Evolutionary conservation across 1,140 invertebrate species (phyloP).

Genomic region (Nasonia vitripennis): DNA sequence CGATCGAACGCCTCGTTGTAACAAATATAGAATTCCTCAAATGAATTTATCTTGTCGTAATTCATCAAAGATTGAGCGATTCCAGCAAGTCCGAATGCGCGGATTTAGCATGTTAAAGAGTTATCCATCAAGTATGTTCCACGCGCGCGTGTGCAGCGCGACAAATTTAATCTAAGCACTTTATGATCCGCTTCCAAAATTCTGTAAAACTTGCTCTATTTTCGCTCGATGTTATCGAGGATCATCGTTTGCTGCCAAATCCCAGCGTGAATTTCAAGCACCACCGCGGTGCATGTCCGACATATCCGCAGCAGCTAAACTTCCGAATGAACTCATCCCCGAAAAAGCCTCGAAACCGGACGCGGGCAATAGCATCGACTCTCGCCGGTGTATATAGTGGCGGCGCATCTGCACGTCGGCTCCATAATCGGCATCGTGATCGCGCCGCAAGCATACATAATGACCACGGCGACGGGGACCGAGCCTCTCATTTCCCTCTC

Average conservation of each 20-base stretch:
- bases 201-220: too few species aligned
- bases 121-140: too few species aligned
- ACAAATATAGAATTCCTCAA: too few species aligned
- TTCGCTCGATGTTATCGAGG: too few species aligned
- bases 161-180: too few species aligned
- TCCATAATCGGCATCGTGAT: not conserved
- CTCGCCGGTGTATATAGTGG: not conserved
- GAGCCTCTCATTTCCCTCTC: constrained; percentile 5
- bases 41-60: not conserved
- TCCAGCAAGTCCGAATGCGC: too few species aligned
- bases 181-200: too few species aligned
- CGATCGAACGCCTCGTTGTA: not conserved
- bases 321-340: not conserved
- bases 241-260: too few species aligned
- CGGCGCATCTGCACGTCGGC: not conserved
- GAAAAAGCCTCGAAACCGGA: not conserved
- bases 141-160: too few species aligned
- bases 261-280: too few species aligned
- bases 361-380: not conserved
- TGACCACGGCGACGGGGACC: not conserved
- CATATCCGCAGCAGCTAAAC: not conserved
- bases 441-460: not conserved
- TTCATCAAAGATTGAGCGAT: not conserved
- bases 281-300: not conserved
- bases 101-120: too few species aligned